A percentile compares a stretch with the other conserved stretches of the same genome.
These are phyloP conservation scores for Microcebus griseorufus DNA, from an alignment of 2,113 vertebrate species.

Conservation along the genomic window DNA sequence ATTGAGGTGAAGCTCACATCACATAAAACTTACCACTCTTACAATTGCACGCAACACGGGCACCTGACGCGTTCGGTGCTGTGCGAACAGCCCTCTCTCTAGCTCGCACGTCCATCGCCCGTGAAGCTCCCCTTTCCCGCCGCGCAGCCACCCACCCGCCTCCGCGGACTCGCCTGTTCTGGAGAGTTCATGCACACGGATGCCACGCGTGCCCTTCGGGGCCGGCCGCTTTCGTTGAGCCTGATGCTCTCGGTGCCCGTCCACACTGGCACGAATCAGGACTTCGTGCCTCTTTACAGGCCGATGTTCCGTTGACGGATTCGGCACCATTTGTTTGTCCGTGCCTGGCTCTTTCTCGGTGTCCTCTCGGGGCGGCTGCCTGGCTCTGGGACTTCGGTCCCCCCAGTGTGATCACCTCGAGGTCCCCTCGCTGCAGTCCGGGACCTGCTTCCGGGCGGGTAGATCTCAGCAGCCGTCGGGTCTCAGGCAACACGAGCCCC, in stretches of 20 bases:
- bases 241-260: rapidly evolving
- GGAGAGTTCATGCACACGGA: too few species aligned
- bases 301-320: rapidly evolving
- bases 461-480: neutral
- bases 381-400: neutral
- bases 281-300: neutral
- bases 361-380: too few species aligned
- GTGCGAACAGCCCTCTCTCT: too few species aligned
- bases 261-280: rapidly evolving
- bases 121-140: too few species aligned
- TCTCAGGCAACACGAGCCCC: neutral
- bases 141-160: neutral
- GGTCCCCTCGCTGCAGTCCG: neutral
- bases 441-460: neutral
- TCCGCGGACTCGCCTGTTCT: too few species aligned
- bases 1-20: neutral
- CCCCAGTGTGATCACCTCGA: neutral
- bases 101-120: neutral
- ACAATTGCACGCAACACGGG: neutral
- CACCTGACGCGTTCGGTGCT: rapidly evolving
- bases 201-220: too few species aligned
- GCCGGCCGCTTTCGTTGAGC: neutral
- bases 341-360: slow-evolving; percentile 6
- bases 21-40: neutral
- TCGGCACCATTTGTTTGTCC: neutral